phyloP scores from a whole-genome alignment of 1,140 invertebrate species.

The Sminthurinus signatus region DNA sequence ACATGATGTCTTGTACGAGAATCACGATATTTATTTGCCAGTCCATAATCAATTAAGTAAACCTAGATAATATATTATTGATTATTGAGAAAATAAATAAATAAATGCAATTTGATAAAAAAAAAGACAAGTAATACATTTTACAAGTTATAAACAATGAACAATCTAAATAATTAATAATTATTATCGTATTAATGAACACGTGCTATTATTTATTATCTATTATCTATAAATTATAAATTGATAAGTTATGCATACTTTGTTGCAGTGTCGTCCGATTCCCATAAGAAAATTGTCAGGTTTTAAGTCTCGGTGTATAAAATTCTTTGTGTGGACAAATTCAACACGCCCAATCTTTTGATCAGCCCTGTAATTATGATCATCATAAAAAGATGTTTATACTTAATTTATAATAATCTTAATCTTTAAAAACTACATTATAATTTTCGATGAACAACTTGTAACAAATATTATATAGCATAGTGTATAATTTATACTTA shows the following conservation, averaged over 20 bases:
- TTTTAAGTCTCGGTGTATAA: slow-evolving; percentile 93
- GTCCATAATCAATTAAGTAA: slow-evolving; percentile 94
- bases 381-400: too few relatives aligned
- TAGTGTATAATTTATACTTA: too few relatives aligned
- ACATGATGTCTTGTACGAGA: slow-evolving; percentile 80
- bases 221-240: too few relatives aligned
- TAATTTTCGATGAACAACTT: too few relatives aligned
- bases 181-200: neutral
- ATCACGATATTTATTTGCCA: slow-evolving; percentile 93
- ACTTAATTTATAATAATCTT: too few relatives aligned
- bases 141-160: too few relatives aligned
- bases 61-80: slow-evolving; percentile 50
- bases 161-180: neutral
- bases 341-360: neutral
- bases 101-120: too few relatives aligned
- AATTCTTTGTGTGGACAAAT: slow-evolving; percentile 83
- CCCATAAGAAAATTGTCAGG: slow-evolving; percentile 99
- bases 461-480: too few relatives aligned
- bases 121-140: too few relatives aligned
- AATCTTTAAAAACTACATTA: too few relatives aligned
- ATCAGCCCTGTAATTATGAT: too few relatives aligned
- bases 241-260: slow-evolving; percentile 49
- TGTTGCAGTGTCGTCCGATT: slow-evolving; percentile 88
- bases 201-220: too few relatives aligned
- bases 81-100: neutral